A percentile compares a stretch with the other conserved stretches of the same genome.
These are phyloP conservation scores for Patella ulyssiponensis DNA, from an alignment of 2,888 invertebrate genomes.

Conservation along the genomic window DNA sequence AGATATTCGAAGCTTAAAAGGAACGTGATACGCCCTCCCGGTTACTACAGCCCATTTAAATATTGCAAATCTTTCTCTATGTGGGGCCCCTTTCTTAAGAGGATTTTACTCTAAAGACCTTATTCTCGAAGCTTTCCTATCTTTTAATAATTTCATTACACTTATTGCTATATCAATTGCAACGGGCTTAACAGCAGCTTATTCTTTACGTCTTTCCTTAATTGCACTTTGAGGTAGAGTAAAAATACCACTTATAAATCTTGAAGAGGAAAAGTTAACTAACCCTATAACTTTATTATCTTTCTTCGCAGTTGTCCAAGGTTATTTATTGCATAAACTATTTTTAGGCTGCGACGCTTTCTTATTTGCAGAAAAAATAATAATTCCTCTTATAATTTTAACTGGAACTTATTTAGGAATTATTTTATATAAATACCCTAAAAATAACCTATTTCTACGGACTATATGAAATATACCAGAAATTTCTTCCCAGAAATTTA, in stretches of 20 bases:
- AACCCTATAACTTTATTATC: constrained; percentile 12
- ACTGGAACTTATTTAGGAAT: neutral
- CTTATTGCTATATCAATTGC: constrained; percentile 17
- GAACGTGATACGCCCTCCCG: constrained; percentile 47
- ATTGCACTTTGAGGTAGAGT: constrained; percentile 13
- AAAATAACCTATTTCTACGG: neutral
- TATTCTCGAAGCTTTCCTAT: constrained; percentile 47
- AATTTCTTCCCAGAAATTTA: constrained; percentile 13
- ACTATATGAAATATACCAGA: constrained; percentile 24
- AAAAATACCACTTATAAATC: neutral
- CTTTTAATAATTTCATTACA: constrained; percentile 4
- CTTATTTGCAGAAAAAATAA: neutral
- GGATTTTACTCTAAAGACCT: constrained; percentile 66
- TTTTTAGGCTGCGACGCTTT: constrained; percentile 6
- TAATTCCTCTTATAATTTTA: neutral
- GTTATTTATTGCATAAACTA: neutral
- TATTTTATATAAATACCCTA: neutral
- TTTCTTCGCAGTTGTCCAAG: neutral
- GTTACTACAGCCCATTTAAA: constrained; percentile 44
- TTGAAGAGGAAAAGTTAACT: constrained; percentile 5
- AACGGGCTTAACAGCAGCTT: constrained; percentile 22
- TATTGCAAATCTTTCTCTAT: constrained; percentile 47
- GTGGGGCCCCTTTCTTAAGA: constrained; percentile 59
- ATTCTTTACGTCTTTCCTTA: constrained; percentile 27
- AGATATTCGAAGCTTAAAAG: constrained; percentile 77